Conservation (phyloP, 2,888 invertebrate species). For the Boloria euphrosyne region DNA sequence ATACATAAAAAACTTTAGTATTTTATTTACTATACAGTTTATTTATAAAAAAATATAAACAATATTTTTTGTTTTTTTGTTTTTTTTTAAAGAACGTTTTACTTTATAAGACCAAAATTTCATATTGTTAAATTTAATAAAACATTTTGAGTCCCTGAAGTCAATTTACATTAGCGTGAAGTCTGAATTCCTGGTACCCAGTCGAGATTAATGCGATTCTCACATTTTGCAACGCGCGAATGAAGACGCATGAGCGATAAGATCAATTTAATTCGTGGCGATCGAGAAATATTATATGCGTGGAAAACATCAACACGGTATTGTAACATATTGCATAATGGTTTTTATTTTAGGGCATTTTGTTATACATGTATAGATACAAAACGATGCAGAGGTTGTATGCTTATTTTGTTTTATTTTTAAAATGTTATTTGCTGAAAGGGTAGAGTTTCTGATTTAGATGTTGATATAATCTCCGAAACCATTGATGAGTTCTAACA, state of each 20-base stretch:
- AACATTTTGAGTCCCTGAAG: conserved; percentile 40
- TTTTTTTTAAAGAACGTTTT: background rate
- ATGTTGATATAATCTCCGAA: too few species aligned
- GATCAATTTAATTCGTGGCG: conserved; percentile 59
- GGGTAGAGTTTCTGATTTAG: too few species aligned
- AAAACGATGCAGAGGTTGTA: too few species aligned
- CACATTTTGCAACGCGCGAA: conserved; percentile 53
- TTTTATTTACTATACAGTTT: too few species aligned
- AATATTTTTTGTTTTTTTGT: background rate
- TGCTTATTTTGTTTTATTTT: too few species aligned
- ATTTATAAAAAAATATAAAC: too few species aligned
- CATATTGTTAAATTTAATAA: conserved; percentile 22
- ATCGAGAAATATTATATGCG: conserved; percentile 68
- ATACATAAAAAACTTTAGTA: background rate
- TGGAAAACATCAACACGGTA: conserved; percentile 51
- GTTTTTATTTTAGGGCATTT: conserved; percentile 3
- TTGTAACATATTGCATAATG: conserved; percentile 19
- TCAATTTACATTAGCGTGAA: conserved; percentile 46
- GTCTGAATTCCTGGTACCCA: conserved; percentile 54
- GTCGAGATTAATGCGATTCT: conserved; percentile 54
- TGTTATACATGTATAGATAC: background rate
- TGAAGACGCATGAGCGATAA: conserved; percentile 61
- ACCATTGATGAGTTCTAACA: too few species aligned
- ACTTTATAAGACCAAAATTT: conserved; percentile 7
- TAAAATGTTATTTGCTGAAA: too few species aligned